Base-by-base conservation (phyloP, 2,797 vertebrate genomes). In the Mus spretus region DNA sequence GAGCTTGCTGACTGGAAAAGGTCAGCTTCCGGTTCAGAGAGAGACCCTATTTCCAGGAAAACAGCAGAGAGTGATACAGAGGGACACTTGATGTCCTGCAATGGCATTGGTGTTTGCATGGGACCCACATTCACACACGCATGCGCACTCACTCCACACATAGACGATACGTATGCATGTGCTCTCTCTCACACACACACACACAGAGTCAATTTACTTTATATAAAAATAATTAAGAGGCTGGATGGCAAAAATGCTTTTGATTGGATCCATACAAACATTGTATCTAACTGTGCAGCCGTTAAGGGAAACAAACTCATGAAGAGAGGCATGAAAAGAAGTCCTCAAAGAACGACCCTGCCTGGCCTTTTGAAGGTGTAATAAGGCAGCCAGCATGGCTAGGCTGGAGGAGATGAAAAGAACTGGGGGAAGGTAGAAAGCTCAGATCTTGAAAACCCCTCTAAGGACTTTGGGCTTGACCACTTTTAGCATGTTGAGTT, bases 381-480 rank as follows among this genome's bases (percentile, higher is more conserved):
- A 7, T 28, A 59, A 53, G 22, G 59, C 57, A 78, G 22, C 10
- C n/a, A 72, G 14, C 8, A 47, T 65, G 19, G 59, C 75, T 34
- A 0, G 15, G 65, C 70, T 34, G 0, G 44, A n/a, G 0, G 44
- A n/a, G 67, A 37, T 26, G 15, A 40, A 44, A n/a, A 88, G 6
- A 1, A 26, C 1, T 84, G 31, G 14, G 47, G 40, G 67, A n/a
- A 20, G 28, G n/a, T 3, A 75, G 74, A 70, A 63, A 3, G 28
- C 19, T 4, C 7, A 22, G 37, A 13, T 11, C 6, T 61, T 70
- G 22, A 31, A 31, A 20, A 13, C 22, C 74, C 1, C 5, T 44
- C 4, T 55, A 55, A 92, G 85, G 65, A 79, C 77, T 86, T 44
- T 81, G 72, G 28, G 55, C 57, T 87, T 91, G 86, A n/a, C 57